A percentile compares a stretch with the other conserved stretches of the same genome.
phyloP scores from a whole-genome alignment of 2,113 vertebrate genomes.

The Phylloscopus trochiloides region DNA sequence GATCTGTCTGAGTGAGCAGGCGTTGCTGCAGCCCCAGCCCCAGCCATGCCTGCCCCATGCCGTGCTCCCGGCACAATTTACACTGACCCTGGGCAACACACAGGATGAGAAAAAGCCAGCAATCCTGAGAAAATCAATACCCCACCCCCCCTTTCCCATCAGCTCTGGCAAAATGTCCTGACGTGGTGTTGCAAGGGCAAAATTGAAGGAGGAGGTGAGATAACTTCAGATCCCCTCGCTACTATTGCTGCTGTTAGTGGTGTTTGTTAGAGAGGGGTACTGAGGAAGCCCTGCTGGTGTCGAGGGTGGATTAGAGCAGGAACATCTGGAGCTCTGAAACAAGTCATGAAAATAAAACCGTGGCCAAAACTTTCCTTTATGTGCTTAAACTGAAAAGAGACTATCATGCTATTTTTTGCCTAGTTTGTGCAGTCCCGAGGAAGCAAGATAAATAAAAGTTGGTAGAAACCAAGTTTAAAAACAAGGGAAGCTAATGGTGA shows the following conservation, averaged over 20 bases:
- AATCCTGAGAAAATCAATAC: not conserved
- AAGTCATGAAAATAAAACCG: not conserved
- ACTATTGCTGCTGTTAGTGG: not conserved
- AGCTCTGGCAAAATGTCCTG: not conserved
- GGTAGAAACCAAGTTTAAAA: not conserved
- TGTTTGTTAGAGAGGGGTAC: not conserved
- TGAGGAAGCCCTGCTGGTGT: not conserved
- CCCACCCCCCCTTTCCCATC: not conserved
- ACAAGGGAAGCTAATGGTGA: not conserved
- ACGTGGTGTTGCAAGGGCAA: not conserved
- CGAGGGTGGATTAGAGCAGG: not conserved
- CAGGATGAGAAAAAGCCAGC: not conserved
- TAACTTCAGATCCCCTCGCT: not conserved
- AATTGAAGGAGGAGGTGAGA: not conserved
- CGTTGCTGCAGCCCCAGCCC: not conserved
- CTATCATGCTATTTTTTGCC: not conserved
- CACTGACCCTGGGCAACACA: not conserved
- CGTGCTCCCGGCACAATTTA: fast-evolving
- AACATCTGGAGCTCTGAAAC: not conserved
- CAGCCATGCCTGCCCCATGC: not conserved
- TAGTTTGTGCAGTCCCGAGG: not conserved
- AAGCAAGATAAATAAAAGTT: not conserved
- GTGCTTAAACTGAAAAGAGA: not conserved
- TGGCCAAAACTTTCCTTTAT: not conserved
- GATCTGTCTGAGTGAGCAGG: not conserved